Evolutionary conservation across 1,140 invertebrate species (phyloP).

Genomic region (Ericerus pela): DNA sequence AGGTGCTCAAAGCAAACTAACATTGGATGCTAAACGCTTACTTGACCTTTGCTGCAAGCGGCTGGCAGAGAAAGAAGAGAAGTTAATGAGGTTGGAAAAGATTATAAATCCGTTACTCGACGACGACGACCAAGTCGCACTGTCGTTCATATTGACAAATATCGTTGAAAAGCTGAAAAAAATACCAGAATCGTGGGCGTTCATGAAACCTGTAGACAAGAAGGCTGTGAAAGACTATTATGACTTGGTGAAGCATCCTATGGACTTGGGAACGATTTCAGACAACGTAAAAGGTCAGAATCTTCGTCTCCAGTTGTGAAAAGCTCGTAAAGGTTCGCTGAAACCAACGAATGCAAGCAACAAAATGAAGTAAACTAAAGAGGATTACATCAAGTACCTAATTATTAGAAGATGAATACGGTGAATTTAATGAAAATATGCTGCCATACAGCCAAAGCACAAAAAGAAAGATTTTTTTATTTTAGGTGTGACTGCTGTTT

Average conservation of each 20-base stretch:
- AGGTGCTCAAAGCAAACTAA: slow-evolving; percentile 64
- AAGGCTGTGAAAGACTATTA: slow-evolving; percentile 91
- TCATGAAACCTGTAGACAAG: slow-evolving; percentile 90
- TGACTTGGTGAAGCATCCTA: slow-evolving; percentile 78
- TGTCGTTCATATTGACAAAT: slow-evolving; percentile 88
- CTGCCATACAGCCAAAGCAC: no score
- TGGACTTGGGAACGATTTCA: slow-evolving; percentile 83
- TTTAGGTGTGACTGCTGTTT: no score
- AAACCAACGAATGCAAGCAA: no score
- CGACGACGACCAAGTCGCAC: slow-evolving; percentile 88
- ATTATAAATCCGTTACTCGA: slow-evolving; percentile 96
- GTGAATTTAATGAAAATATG: no score
- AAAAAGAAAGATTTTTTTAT: no score
- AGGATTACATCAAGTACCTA: no score
- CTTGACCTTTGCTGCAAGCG: slow-evolving; percentile 68
- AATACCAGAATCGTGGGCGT: slow-evolving; percentile 82
- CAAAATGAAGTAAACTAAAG: no score
- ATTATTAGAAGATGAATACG: no score
- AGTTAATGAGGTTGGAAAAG: slow-evolving; percentile 89
- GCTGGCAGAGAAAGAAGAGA: slow-evolving; percentile 82
- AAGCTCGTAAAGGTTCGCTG: no score
- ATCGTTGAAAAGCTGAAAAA: slow-evolving; percentile 75
- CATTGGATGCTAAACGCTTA: slow-evolving; percentile 74
- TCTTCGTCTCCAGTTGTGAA: no score
- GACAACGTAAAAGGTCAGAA: slow-evolving; percentile 75